Conservation (phyloP, 2,888 invertebrate genomes). For the Drepana falcataria region DNA sequence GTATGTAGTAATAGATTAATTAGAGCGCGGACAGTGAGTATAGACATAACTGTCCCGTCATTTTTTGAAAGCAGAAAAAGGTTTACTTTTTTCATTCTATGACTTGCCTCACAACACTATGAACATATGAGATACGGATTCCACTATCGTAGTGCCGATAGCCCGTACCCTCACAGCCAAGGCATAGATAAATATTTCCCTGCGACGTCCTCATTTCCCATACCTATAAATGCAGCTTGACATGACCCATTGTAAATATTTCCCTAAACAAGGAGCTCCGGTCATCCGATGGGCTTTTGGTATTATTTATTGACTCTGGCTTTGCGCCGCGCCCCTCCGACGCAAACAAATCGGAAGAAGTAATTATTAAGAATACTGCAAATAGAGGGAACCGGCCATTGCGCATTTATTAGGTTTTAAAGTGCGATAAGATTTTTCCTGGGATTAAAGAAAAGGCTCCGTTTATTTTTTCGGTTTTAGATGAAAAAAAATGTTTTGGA, state of each 20-base stretch:
- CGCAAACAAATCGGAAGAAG: slow-evolving; percentile 74
- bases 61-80: no score
- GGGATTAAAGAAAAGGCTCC: neutral
- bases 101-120: no score
- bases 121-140: no score
- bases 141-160: no score
- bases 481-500: neutral
- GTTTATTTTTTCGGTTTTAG: neutral
- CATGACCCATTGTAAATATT: neutral
- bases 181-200: no score
- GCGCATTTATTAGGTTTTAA: slow-evolving; percentile 46
- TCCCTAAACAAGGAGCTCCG: slow-evolving; percentile 27
- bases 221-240: no score
- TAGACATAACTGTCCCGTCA: no score
- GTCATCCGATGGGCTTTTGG: slow-evolving; percentile 66
- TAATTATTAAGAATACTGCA: slow-evolving; percentile 76
- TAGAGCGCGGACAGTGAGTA: no score
- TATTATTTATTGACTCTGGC: slow-evolving; percentile 71
- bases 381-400: slow-evolving; percentile 52
- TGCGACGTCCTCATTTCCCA: no score
- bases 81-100: no score
- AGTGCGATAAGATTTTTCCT: slow-evolving; percentile 18
- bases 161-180: no score
- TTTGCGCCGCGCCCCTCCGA: slow-evolving; percentile 55
- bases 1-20: no score